Base-by-base conservation (phyloP, 2,797 vertebrate genomes). In the Acanthurus leucopareius region DNA sequence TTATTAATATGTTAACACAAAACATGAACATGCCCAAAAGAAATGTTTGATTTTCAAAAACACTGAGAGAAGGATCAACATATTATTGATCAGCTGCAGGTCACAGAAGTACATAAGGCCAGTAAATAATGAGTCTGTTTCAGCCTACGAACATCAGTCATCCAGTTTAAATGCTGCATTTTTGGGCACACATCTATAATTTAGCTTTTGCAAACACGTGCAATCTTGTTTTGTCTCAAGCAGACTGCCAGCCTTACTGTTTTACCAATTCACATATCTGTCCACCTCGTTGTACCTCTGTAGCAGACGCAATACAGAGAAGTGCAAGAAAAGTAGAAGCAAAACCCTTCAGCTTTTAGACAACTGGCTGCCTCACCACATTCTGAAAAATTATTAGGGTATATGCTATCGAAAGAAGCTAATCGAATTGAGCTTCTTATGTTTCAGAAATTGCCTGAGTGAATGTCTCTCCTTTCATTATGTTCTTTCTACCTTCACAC, bases 341-440 rank as follows among this genome's bases (percentile, higher is more conserved):
- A 4, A 13, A 20, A 69, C 62, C 53, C n/a, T 61, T 49, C 19
- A 15, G 15, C 16, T 20, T 57, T 9, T 16, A 52, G 69, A 19
- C 73, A 71, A 59, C 51, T 14, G 40, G 51, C 61, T 66, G 44
- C 77, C 51, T 53, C 38, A 59, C 62, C 63, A 16, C 60, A 35
- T 5, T 19, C 67, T 70, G 42, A 71, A 42, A 35, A 49, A 59
- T 58, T 53, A 32, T 78, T 67, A 63, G 53, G 80, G 73, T 78
- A 91, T 35, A 35, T 7, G 32, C 6, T 52, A 88, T 92, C 92
- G 94, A 94, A 94, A 94, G 92, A 93, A 91, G 85, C 86, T 78
- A 86, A 90, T 93, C 88, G 92, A 90, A 93, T 49, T 70, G 32
- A 70, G 65, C 61, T 66, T 69, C 16, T 8, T 51, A n/a, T 60